phyloP scores from a whole-genome alignment of 2,888 invertebrate genomes.

The Dynastes tityus region DNA sequence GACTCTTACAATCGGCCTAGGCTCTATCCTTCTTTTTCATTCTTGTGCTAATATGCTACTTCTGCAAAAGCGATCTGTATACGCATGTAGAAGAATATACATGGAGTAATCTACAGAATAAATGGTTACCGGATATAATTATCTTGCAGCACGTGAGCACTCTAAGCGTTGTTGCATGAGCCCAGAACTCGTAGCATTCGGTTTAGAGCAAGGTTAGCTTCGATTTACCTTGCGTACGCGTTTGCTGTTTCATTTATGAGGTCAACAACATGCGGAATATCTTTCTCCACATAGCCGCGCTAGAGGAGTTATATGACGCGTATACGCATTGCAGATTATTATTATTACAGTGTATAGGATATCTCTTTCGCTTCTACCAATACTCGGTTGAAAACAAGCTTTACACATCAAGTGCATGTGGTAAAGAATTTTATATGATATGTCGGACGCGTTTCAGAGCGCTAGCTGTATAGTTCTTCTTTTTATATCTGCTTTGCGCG shows the following conservation, averaged over 20 bases:
- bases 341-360: not conserved
- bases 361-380: too few relatives aligned
- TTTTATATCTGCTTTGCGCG: too few relatives aligned
- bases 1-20: not conserved
- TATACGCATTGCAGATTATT: constrained; percentile 3
- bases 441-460: too few relatives aligned
- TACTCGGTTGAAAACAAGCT: too few relatives aligned
- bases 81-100: not conserved
- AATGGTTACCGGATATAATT: constrained; percentile 53
- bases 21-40: not conserved
- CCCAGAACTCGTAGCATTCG: not conserved
- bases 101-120: constrained; percentile 41
- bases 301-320: too few relatives aligned
- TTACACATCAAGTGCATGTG: too few relatives aligned
- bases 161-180: constrained; percentile 8
- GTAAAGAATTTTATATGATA: too few relatives aligned
- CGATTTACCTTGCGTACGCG: too few relatives aligned
- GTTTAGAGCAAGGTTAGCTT: too few relatives aligned
- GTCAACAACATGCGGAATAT: constrained; percentile 40
- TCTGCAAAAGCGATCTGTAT: not conserved
- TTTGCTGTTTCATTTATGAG: constrained; percentile 11
- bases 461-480: too few relatives aligned
- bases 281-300: not conserved
- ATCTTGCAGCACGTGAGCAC: constrained; percentile 46
- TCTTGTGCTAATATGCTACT: not conserved